These are phyloP conservation scores for Thunnus albacares DNA, from an alignment of 2,797 vertebrate species.

Conservation along the genomic window DNA sequence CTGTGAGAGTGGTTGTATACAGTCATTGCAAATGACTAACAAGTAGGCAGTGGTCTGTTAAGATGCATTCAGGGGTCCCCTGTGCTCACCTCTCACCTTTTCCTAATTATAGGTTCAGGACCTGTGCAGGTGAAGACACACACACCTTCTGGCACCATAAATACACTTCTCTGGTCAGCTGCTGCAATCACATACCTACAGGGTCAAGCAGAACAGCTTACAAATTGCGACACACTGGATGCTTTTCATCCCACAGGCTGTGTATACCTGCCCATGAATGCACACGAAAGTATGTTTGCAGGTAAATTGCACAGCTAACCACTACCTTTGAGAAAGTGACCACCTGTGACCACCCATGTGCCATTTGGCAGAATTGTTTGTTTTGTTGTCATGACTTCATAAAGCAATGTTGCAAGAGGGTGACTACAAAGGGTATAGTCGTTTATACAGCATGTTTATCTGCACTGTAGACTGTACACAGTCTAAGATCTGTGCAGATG, in stretches of 20 bases:
- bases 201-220: constrained; percentile 37
- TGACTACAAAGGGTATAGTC: background rate
- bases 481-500: no score
- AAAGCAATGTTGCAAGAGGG: background rate
- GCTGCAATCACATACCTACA: constrained; percentile 47
- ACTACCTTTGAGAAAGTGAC: constrained; percentile 1
- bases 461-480: no score
- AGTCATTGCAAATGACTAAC: constrained; percentile 46
- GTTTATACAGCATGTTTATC: background rate
- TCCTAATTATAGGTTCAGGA: constrained; percentile 65
- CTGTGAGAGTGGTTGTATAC: constrained; percentile 65
- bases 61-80: constrained; percentile 32
- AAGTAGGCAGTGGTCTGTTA: constrained; percentile 27
- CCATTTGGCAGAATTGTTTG: background rate
- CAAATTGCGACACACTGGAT: constrained; percentile 21
- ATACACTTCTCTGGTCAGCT: constrained; percentile 54
- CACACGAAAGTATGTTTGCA: constrained; percentile 2
- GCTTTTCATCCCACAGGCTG: constrained; percentile 18
- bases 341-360: background rate
- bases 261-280: constrained; percentile 1
- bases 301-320: constrained; percentile 18
- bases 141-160: constrained; percentile 64
- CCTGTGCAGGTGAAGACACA: constrained; percentile 50
- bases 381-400: background rate
- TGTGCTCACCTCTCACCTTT: constrained; percentile 65